phyloP scores from a whole-genome alignment of 2,797 vertebrate species.

The Arctocebus calabarensis region DNA sequence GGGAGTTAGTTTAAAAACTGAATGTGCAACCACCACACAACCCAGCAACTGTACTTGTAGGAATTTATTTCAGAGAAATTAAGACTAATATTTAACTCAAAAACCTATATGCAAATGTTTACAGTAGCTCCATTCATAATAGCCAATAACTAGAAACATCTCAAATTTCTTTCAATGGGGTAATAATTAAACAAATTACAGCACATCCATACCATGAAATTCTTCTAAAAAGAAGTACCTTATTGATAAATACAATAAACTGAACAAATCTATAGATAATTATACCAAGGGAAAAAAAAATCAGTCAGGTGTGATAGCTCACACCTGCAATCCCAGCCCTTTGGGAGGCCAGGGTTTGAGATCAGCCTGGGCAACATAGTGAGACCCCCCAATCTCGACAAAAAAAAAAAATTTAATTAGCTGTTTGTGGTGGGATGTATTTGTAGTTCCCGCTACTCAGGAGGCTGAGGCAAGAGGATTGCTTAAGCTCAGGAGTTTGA shows the following conservation, averaged over 20 bases:
- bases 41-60: background rate
- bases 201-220: background rate
- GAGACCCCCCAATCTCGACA: no score
- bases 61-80: background rate
- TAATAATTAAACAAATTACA: background rate
- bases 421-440: no score
- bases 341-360: no score
- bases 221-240: background rate
- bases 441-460: no score
- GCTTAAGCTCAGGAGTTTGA: no score
- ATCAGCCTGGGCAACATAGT: no score
- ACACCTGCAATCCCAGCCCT: no score
- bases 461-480: no score
- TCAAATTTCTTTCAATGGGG: background rate
- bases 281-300: background rate
- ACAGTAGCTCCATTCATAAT: background rate
- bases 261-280: background rate
- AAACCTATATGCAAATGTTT: background rate
- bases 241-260: background rate
- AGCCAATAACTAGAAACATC: background rate
- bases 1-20: slow-evolving; percentile 5
- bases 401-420: no score
- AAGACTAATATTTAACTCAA: background rate
- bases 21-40: background rate
- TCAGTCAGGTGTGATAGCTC: no score